Evolutionary conservation across 2,797 vertebrate species (phyloP).

Genomic region (Borostomias antarcticus): DNA sequence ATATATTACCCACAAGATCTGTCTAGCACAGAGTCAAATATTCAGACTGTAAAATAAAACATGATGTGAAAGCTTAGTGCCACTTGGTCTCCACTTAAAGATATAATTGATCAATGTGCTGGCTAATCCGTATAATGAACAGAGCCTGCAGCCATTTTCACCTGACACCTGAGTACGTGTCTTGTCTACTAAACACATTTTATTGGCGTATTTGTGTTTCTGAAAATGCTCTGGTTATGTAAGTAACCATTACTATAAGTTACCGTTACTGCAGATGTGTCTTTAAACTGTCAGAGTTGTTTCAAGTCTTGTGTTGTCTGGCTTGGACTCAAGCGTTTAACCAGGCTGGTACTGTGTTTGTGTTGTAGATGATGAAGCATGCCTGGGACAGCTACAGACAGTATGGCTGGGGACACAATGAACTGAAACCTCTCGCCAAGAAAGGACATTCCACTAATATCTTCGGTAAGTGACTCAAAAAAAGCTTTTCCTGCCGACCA

Average conservation of each 20-base stretch:
- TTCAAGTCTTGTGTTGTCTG: neutral
- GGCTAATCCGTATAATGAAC: no score
- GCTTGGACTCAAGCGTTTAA: neutral
- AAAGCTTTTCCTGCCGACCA: no score
- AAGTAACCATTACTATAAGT: no score
- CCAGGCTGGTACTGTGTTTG: conserved; percentile 17
- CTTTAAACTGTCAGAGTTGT: neutral
- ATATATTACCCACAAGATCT: conserved; percentile 6
- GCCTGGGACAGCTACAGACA: conserved; percentile 97
- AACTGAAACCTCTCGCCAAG: conserved; percentile 96
- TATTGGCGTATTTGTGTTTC: no score
- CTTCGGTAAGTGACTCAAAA: conserved; percentile 90
- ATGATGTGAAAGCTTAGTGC: conserved; percentile 1
- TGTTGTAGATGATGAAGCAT: conserved; percentile 96
- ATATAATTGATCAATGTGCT: no score
- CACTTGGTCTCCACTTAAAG: no score
- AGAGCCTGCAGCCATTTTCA: no score
- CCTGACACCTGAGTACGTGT: no score
- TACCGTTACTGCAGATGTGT: no score
- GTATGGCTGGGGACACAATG: conserved; percentile 99
- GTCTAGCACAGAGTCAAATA: no score
- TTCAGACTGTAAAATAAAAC: neutral
- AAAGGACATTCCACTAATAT: conserved; percentile 99
- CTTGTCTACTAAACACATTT: no score
- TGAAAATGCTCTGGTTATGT: no score